phyloP scores from a whole-genome alignment of 2,797 vertebrate genomes.

The Brachyrhaphis roseni region DNA sequence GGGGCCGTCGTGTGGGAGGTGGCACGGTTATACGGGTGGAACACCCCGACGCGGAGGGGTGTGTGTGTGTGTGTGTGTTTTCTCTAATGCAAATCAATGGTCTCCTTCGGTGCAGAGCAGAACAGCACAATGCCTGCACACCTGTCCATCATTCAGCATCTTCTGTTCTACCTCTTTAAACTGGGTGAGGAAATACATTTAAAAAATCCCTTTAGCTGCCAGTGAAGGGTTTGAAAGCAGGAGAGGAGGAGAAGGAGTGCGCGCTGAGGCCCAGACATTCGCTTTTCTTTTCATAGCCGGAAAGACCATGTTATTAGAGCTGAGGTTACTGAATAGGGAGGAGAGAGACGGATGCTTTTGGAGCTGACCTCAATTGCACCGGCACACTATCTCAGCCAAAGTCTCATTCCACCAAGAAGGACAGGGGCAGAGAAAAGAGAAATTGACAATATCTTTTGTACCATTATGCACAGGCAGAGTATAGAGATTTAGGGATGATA shows the following conservation, averaged over 20 bases:
- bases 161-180: conserved; percentile 73
- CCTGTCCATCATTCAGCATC: conserved; percentile 80
- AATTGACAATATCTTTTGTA: conserved; percentile 75
- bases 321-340: conserved; percentile 66
- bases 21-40: conserved; percentile 69
- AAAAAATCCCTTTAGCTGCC: conserved; percentile 63
- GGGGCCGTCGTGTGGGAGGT: conserved; percentile 65
- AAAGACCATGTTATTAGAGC: conserved; percentile 73
- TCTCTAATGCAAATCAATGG: conserved; percentile 79
- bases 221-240: conserved; percentile 60
- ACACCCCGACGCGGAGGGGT: conserved; percentile 57
- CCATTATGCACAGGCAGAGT: conserved; percentile 70
- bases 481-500: conserved; percentile 77
- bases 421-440: conserved; percentile 55
- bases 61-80: conserved; percentile 15
- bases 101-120: conserved; percentile 74
- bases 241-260: conserved; percentile 40
- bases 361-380: conserved; percentile 77
- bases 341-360: conserved; percentile 71
- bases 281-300: conserved; percentile 64
- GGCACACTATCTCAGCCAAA: conserved; percentile 65
- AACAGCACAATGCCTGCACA: conserved; percentile 76
- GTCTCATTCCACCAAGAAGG: conserved; percentile 71
- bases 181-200: conserved; percentile 17
- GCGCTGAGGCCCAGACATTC: conserved; percentile 64